Evolutionary conservation across 2,888 invertebrate genomes (phyloP).

Genomic region (Xylota sylvarum): DNA sequence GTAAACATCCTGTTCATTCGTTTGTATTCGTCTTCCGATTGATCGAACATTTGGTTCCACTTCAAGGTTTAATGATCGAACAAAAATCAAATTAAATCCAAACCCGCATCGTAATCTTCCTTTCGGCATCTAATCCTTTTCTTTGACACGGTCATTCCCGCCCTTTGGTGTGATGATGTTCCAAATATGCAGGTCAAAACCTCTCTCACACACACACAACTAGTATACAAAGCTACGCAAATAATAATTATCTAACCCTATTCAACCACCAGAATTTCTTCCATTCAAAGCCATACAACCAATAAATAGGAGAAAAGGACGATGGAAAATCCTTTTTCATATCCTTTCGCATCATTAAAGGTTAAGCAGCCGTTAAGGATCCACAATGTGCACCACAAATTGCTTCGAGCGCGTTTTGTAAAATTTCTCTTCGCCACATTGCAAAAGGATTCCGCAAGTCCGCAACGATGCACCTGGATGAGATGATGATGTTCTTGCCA

Average conservation of each 20-base stretch:
- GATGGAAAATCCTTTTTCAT: constrained; percentile 60
- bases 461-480: constrained; percentile 57
- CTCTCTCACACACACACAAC: constrained; percentile 8
- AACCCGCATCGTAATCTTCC: constrained; percentile 37
- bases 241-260: constrained; percentile 70
- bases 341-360: constrained; percentile 71
- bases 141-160: neutral
- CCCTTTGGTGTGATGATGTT: neutral
- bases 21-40: constrained; percentile 45
- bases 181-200: constrained; percentile 52
- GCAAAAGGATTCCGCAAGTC: constrained; percentile 61
- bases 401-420: constrained; percentile 67
- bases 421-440: constrained; percentile 53
- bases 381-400: constrained; percentile 76
- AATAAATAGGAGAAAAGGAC: constrained; percentile 2
- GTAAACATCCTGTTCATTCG: constrained; percentile 61
- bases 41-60: constrained; percentile 66
- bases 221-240: constrained; percentile 47
- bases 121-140: constrained; percentile 60
- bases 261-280: constrained; percentile 43
- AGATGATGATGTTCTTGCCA: constrained; percentile 11
- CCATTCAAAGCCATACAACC: constrained; percentile 12
- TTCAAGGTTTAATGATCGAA: constrained; percentile 65
- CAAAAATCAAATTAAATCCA: constrained; percentile 54
- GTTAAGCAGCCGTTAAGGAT: constrained; percentile 76